Percentiles rank a stretch among this genome's conserved stretches.
These are phyloP conservation scores for Brachypodius melanocephalos DNA, from an alignment of 2,113 vertebrate species.

Conservation along the genomic window DNA sequence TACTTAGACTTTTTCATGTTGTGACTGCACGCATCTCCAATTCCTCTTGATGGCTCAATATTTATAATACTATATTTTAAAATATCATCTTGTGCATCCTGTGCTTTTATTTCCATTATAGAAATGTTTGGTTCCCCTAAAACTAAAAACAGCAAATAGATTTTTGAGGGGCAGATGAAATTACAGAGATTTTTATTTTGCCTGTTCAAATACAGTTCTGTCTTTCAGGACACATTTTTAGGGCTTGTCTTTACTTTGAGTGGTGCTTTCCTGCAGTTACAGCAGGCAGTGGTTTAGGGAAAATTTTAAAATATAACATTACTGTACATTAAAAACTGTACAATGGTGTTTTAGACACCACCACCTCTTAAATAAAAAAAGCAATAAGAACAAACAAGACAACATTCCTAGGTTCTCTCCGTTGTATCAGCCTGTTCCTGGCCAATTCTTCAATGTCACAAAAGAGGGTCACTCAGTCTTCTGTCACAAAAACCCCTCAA, in stretches of 20 bases:
- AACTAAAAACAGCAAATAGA: neutral
- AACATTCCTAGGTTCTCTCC: neutral
- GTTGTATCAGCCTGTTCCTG: neutral
- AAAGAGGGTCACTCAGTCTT: neutral
- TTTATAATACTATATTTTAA: neutral
- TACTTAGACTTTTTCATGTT: neutral
- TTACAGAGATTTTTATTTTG: neutral
- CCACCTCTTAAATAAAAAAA: neutral
- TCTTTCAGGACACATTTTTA: slow-evolving; percentile 4
- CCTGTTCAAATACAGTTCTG: neutral
- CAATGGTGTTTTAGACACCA: neutral
- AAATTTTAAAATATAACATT: slow-evolving; percentile 18
- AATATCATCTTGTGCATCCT: neutral
- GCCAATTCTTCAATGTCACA: neutral
- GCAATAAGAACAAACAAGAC: neutral
- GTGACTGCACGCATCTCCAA: neutral
- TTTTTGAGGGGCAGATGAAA: neutral
- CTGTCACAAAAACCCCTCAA: neutral
- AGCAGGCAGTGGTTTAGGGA: neutral
- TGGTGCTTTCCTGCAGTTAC: neutral
- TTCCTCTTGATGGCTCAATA: neutral
- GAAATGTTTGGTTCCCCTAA: neutral
- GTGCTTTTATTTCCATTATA: neutral
- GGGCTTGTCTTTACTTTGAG: neutral
- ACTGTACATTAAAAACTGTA: neutral